A percentile compares a stretch with the other conserved stretches of the same genome.
phyloP scores from a whole-genome alignment of 2,797 vertebrate species.

The Oreortyx pictus region DNA sequence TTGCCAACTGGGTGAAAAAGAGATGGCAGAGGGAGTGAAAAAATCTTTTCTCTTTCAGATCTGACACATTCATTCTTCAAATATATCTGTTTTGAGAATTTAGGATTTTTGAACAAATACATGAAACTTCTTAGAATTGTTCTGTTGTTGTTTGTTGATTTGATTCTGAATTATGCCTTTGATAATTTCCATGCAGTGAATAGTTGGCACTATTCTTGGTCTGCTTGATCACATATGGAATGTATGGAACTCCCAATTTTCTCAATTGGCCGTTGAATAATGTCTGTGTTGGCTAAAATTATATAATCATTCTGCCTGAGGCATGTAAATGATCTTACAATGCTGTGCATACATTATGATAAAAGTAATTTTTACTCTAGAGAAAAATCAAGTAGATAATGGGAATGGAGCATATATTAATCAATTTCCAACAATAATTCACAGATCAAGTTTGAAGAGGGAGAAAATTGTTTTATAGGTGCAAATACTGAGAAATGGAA shows the following conservation, averaged over 20 bases:
- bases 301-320: slow-evolving; percentile 42
- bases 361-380: slow-evolving; percentile 45
- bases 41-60: neutral
- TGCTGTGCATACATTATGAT: slow-evolving; percentile 35
- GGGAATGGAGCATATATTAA: slow-evolving; percentile 54
- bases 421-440: slow-evolving; percentile 61
- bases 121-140: neutral
- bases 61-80: neutral
- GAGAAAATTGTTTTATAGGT: slow-evolving; percentile 56
- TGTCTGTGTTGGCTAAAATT: slow-evolving; percentile 53
- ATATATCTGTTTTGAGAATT: neutral
- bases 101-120: neutral
- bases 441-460: slow-evolving; percentile 35
- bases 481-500: slow-evolving; percentile 57
- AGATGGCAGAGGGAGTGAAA: neutral
- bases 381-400: slow-evolving; percentile 44
- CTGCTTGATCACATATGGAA: neutral
- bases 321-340: slow-evolving; percentile 36
- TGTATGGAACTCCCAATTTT: slow-evolving; percentile 21
- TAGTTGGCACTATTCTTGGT: neutral
- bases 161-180: neutral
- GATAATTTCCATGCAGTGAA: neutral
- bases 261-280: slow-evolving; percentile 61
- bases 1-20: neutral
- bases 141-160: neutral